Evolutionary conservation across 2,797 vertebrate genomes (phyloP).

Genomic region (Stomatorhinus walkeri): DNA sequence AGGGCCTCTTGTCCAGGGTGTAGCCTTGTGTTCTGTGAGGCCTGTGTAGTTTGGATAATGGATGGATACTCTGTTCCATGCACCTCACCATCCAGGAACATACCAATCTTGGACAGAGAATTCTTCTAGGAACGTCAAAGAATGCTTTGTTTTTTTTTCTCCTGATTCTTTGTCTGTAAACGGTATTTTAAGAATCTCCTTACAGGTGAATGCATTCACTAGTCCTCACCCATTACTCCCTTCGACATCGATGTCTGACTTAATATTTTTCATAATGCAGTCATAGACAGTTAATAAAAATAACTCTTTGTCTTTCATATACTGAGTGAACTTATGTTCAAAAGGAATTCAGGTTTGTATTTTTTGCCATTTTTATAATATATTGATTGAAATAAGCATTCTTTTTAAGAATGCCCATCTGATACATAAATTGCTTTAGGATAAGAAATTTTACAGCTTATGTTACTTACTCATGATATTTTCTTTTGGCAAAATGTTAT

Average conservation of each 20-base stretch:
- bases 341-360: background rate
- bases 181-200: background rate
- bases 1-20: background rate
- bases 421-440: background rate
- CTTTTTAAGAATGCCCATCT: background rate
- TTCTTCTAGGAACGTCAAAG: background rate
- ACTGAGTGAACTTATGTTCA: background rate
- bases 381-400: background rate
- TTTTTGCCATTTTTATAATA: background rate
- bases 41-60: background rate
- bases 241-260: background rate
- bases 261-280: background rate
- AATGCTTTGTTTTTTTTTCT: background rate
- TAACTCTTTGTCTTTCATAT: background rate
- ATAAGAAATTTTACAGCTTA: background rate
- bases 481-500: background rate
- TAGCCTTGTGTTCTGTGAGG: background rate
- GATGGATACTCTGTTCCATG: background rate
- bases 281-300: background rate
- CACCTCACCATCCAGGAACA: slow-evolving; percentile 17
- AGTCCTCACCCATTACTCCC: background rate
- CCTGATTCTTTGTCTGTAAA: slow-evolving; percentile 11
- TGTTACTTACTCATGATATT: background rate
- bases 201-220: slow-evolving; percentile 16
- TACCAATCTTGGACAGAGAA: background rate